These are phyloP conservation scores for Ruditapes philippinarum DNA, from an alignment of 1,140 invertebrate species.

Conservation along the genomic window DNA sequence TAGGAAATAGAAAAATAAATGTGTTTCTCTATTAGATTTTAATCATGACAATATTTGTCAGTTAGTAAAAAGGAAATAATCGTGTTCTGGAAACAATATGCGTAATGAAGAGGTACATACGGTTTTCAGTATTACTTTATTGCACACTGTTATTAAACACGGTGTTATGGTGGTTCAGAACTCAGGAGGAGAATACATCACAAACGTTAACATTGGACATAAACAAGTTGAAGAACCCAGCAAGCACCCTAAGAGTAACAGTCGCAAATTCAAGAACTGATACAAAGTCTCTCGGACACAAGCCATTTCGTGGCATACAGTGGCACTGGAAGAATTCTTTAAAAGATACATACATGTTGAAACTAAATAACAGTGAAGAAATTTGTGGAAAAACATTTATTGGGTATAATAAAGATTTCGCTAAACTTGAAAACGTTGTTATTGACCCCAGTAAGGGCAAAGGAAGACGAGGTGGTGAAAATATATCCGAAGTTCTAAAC, in stretches of 20 bases:
- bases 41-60: no score
- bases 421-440: conserved; percentile 66
- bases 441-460: conserved; percentile 57
- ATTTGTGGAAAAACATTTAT: conserved; percentile 61
- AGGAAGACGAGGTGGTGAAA: conserved; percentile 78
- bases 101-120: background rate
- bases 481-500: conserved; percentile 77
- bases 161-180: background rate
- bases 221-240: no score
- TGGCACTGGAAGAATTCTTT: background rate
- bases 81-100: no score
- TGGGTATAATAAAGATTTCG: conserved; percentile 70
- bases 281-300: no score
- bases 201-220: no score
- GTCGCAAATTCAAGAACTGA: background rate
- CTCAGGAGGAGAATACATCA: no score
- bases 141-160: background rate
- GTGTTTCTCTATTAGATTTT: no score
- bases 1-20: no score
- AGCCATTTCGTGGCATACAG: background rate
- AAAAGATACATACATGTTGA: background rate
- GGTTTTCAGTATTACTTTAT: background rate
- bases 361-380: background rate
- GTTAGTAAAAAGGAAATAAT: no score
- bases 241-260: no score